Evolutionary conservation across 2,888 invertebrate species (phyloP), one percentile per base, ranked within the genome.

Genomic region (Synergus gifuensis): DNA sequence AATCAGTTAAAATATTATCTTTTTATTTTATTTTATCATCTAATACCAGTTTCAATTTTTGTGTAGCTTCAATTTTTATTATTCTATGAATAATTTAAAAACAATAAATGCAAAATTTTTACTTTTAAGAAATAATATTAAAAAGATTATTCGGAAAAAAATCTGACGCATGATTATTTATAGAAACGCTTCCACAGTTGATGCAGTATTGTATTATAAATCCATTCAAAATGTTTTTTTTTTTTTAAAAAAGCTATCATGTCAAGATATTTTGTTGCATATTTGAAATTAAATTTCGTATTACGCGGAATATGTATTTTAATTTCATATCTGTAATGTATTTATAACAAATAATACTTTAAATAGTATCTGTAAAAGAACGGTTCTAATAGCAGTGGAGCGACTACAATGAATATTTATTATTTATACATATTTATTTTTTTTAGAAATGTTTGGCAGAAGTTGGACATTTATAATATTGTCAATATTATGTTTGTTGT

Each of bases 391-490:
- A 36, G 5, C 36, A 36, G 5, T 5, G 36, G 5, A 36, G 36
- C 36, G 36, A 36, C 5, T 36, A 36, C 36, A 36, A 4, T 36
- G 4, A 36, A 36, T 36, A 36, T 36, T 36, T 36, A 36, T 36
- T 36, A 16, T 5, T 49, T 7, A 2, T 16, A 7, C 5, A 16
- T 9, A 11, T 18, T 79, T 58, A 78, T 58, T 62, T 63, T 78
- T 84, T 82, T 49, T 49, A 89, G 44, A 69, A 69, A 69, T 69
- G 69, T 69, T 46, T 11, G 49, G 36, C 18, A 9, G 81, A 88
- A 86, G 83, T 87, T 90, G 90, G 89, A 84, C 84, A 60, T 67
- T 88, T 77, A 42, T 84, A 76, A 79, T 89, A 69, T 78, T 84
- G 62, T 69, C 85, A 81, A 78, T 88, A 83, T 83, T 84, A 77